phyloP scores from a whole-genome alignment of 2,113 vertebrate genomes.

The Sinocyclocheilus maitianheensis region DNA sequence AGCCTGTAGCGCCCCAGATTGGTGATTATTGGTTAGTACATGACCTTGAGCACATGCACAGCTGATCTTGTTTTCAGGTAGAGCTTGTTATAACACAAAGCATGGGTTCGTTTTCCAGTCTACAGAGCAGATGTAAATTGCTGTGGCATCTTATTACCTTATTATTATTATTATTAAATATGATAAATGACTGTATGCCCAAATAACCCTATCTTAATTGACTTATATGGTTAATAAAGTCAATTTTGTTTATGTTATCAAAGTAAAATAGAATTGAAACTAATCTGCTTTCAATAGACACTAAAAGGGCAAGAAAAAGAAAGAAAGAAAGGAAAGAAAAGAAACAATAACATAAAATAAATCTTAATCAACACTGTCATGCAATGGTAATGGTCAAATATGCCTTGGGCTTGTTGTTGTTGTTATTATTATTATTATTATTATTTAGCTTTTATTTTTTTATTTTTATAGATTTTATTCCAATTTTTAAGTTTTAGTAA shows the following conservation, averaged over 20 bases:
- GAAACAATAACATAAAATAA: neutral
- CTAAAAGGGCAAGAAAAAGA: neutral
- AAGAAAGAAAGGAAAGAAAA: no score
- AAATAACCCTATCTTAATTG: neutral
- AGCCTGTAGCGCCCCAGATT: conserved; percentile 20
- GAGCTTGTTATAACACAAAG: neutral
- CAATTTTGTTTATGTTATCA: neutral
- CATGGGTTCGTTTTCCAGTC: neutral
- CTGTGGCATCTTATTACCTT: neutral
- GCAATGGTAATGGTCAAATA: neutral
- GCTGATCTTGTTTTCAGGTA: neutral
- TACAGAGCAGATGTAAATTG: neutral
- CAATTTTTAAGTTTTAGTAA: neutral
- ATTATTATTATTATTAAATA: neutral
- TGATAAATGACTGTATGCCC: neutral
- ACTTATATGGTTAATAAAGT: neutral
- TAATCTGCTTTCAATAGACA: neutral
- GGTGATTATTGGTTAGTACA: neutral
- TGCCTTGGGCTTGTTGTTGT: neutral
- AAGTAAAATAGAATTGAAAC: neutral
- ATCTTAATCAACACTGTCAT: neutral
- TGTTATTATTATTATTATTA: neutral
- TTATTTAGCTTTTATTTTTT: neutral
- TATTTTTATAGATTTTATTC: neutral
- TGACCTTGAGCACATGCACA: neutral